Evolutionary conservation across 2,888 invertebrate species (phyloP).

Genomic region (Melinopterus prodromus): DNA sequence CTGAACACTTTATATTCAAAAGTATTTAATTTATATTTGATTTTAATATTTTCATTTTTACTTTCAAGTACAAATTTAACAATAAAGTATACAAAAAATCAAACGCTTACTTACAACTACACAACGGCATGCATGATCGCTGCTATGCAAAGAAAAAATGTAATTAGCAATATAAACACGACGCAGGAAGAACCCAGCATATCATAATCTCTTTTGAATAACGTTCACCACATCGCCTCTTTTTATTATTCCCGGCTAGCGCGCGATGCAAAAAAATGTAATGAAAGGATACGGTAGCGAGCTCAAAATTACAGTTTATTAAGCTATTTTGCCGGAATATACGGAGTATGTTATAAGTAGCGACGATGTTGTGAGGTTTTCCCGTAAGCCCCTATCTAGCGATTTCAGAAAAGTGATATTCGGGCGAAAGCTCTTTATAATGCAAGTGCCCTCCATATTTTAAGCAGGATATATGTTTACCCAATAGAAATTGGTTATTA

Average conservation of each 20-base stretch:
- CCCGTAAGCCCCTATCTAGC: neutral
- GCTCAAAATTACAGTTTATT: neutral
- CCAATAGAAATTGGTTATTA: neutral
- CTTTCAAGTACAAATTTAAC: too few species aligned
- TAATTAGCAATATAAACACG: too few species aligned
- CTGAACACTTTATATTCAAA: too few species aligned
- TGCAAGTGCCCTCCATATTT: neutral
- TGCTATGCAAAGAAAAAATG: too few species aligned
- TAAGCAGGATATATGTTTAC: neutral
- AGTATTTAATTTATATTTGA: too few species aligned
- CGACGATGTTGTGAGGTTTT: neutral
- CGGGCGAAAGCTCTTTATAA: neutral
- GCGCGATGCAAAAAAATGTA: neutral
- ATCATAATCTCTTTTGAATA: too few species aligned
- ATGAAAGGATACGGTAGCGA: neutral
- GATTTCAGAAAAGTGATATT: neutral
- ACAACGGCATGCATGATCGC: too few species aligned
- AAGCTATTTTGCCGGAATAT: neutral
- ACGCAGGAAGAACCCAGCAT: too few species aligned
- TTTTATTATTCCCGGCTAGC: neutral
- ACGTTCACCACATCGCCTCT: neutral
- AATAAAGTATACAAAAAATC: too few species aligned
- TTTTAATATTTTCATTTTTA: too few species aligned
- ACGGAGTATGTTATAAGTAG: neutral
- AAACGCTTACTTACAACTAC: too few species aligned